Base-by-base conservation (phyloP, 2,797 vertebrate genomes). In the Sebastes paucispinis region DNA sequence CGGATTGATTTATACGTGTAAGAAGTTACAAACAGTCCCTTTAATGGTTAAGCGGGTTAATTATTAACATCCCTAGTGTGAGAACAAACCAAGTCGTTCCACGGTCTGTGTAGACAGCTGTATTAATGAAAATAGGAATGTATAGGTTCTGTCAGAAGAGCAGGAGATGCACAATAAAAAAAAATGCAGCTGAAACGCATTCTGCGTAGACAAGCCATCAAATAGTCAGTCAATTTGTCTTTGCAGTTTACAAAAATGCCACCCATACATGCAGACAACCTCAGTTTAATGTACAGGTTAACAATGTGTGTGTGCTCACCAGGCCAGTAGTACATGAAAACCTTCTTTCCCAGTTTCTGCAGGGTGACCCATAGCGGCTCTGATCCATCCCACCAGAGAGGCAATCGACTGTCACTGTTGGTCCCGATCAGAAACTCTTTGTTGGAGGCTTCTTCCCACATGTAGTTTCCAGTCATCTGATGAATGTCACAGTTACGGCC, bases 311-410 rank as follows among this genome's bases (percentile, higher is more conserved):
- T 24, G 36, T 29, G 67, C 96, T 94, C 73, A 99, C 98, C 98
- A 70, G 98, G 98, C 98, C 98, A 99, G 89, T 97, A 98, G 89
- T 98, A 99, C 98, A 99, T 99, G 88, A 86, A 96, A 66, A 97
- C 97, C 0, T 95, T 97, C 89, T 93, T 97, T 14, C 95, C 95
- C 67, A 94, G 93, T 87, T 97, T 99, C 89, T 94, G 96, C 95
- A 98, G 90, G 11, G 98, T 98, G 79, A 99, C 94, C 98, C 98
- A 99, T 57, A 99, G 75, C 0, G 98, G 98, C 73, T 99, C 98
- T 0, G 98, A 98, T 43, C 97, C 97, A 0, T 99, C 86, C 98
- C 98, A 99, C 98, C 98, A 99, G 47, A 98, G 88, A 10, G 98
- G 96, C 79, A 97, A 81, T 20, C 89, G 93, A 76, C 98, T 99